These are phyloP conservation scores for Pandemis heparana DNA, from an alignment of 2,888 invertebrate species.

Conservation along the genomic window DNA sequence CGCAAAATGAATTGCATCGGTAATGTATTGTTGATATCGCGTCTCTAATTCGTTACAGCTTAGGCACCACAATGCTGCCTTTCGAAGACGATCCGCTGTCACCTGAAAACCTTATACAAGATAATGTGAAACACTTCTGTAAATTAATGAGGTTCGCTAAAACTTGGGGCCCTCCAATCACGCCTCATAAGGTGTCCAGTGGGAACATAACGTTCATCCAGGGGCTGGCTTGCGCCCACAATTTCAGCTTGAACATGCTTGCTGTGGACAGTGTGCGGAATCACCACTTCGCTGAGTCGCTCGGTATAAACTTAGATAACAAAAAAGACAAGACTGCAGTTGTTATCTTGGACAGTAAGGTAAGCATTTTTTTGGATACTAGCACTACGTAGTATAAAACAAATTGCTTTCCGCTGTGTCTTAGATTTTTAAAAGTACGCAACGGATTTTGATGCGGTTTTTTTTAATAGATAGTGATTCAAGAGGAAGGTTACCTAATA, in stretches of 20 bases:
- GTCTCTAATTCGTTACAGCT: slow-evolving; percentile 54
- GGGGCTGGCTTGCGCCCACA: slow-evolving; percentile 79
- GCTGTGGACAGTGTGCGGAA: slow-evolving; percentile 91
- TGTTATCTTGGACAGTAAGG: slow-evolving; percentile 90
- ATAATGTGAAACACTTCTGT: slow-evolving; percentile 72
- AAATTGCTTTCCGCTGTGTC: too few relatives aligned
- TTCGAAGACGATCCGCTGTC: slow-evolving; percentile 82
- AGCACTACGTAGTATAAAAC: too few relatives aligned
- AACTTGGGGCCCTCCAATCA: slow-evolving; percentile 67
- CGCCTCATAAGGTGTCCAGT: slow-evolving; percentile 55
- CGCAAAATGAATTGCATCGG: neutral
- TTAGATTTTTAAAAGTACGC: too few relatives aligned
- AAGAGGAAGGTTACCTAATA: too few relatives aligned
- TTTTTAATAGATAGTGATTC: too few relatives aligned
- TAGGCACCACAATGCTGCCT: slow-evolving; percentile 77
- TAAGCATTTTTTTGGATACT: slow-evolving; percentile 56
- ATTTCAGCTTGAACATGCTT: slow-evolving; percentile 76
- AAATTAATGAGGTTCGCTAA: slow-evolving; percentile 73
- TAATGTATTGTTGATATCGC: slow-evolving; percentile 12
- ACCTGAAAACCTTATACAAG: slow-evolving; percentile 79
- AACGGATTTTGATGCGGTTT: too few relatives aligned
- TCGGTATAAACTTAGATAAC: slow-evolving; percentile 89
- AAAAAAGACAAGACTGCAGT: slow-evolving; percentile 87
- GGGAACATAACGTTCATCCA: slow-evolving; percentile 66
- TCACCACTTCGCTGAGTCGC: slow-evolving; percentile 90